Evolutionary conservation across 2,113 vertebrate genomes (phyloP).

Genomic region (Ptychochromis oligacanthus): DNA sequence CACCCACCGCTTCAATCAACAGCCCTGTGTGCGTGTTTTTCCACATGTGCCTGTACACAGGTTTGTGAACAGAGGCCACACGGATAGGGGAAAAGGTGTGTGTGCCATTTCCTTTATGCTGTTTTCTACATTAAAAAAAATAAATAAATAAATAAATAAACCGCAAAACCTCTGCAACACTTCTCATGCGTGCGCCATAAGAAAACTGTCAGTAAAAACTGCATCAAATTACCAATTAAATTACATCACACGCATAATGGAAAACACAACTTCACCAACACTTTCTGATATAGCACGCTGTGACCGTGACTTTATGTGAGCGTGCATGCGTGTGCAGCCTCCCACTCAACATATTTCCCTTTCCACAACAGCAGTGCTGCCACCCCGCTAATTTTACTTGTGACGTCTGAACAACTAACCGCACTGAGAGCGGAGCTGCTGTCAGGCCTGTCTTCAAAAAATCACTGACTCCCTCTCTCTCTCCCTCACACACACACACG

Average conservation of each 20-base stretch:
- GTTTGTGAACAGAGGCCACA: not conserved
- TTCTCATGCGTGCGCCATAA: not conserved
- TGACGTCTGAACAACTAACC: constrained; percentile 46
- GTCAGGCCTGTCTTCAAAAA: constrained; percentile 27
- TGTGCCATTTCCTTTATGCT: not conserved
- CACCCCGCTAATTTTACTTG: constrained; percentile 53
- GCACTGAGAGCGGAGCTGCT: constrained; percentile 29
- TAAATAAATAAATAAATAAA: not conserved
- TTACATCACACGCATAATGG: constrained; percentile 45
- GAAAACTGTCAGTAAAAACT: constrained; percentile 19
- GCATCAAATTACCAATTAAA: constrained; percentile 34
- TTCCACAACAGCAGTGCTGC: constrained; percentile 17
- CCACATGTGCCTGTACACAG: not conserved
- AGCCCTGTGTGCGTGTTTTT: constrained; percentile 9
- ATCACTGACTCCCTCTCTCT: constrained; percentile 5
- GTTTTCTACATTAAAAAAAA: not conserved
- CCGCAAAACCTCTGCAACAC: not conserved
- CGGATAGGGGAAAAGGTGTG: not conserved
- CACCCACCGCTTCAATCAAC: constrained; percentile 61
- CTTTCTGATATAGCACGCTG: constrained; percentile 38
- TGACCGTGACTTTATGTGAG: constrained; percentile 22
- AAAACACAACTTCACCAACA: constrained; percentile 36
- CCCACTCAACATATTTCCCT: constrained; percentile 63
- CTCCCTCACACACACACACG: not conserved
- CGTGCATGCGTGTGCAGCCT: not conserved